Percentiles rank a stretch among this genome's conserved stretches.
Evolutionary conservation across 1,140 invertebrate genomes (phyloP).

Genomic region (Drosophila nigromelanica): DNA sequence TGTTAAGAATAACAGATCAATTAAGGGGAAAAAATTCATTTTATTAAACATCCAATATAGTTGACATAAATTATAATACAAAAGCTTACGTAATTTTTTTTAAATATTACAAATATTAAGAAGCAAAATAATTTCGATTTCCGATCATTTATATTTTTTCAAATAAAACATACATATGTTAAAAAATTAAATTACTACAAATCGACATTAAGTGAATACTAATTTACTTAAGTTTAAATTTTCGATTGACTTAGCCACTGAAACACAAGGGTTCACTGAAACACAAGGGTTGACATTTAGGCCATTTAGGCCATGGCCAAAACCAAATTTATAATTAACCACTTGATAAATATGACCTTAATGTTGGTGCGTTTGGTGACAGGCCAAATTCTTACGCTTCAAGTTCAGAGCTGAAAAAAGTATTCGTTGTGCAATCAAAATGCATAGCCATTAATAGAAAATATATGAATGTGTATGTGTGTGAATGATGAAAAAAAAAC

Average conservation of each 20-base stretch:
- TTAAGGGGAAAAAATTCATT: background rate
- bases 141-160: too few species aligned
- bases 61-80: too few species aligned
- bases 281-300: background rate
- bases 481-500: conserved; percentile 11
- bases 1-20: background rate
- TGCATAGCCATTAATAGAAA: conserved; percentile 67
- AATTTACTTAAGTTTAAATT: too few species aligned
- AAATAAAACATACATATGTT: too few species aligned
- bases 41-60: too few species aligned
- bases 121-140: background rate
- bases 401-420: conserved; percentile 54
- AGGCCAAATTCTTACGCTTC: conserved; percentile 61
- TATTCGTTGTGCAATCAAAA: conserved; percentile 62
- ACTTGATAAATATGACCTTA: background rate
- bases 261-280: background rate
- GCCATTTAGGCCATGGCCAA: background rate
- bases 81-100: too few species aligned
- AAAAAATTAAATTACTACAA: too few species aligned
- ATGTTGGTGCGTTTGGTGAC: conserved; percentile 7
- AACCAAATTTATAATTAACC: background rate
- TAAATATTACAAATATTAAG: background rate
- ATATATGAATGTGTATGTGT: conserved; percentile 13
- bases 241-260: too few species aligned
- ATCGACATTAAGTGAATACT: too few species aligned